Conservation (phyloP, 2,888 invertebrate species). For the Toxonevra muliebris region DNA sequence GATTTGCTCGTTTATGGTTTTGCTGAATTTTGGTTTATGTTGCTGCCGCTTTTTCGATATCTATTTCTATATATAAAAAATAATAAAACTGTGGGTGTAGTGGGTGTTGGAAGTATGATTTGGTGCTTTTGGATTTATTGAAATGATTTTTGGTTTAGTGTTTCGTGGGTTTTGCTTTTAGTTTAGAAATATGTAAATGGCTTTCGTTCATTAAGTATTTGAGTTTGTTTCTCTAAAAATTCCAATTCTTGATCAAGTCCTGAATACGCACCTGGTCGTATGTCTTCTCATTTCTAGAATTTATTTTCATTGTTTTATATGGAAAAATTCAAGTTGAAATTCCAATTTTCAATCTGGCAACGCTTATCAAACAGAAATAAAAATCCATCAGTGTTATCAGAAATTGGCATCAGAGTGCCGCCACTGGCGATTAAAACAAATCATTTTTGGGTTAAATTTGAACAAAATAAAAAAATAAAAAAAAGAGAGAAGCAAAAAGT, state of each 20-base stretch:
- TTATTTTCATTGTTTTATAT: too few species aligned
- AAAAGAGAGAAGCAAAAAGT: slow-evolving; percentile 23
- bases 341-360: slow-evolving; percentile 20
- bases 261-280: too few species aligned
- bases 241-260: too few species aligned
- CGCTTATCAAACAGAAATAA: slow-evolving; percentile 54
- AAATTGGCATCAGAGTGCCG: slow-evolving; percentile 53
- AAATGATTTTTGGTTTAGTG: neutral
- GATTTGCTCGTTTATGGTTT: slow-evolving; percentile 15
- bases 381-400: slow-evolving; percentile 58
- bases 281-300: too few species aligned
- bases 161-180: slow-evolving; percentile 3
- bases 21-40: slow-evolving; percentile 2
- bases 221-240: too few species aligned
- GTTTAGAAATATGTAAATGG: neutral
- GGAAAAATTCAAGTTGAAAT: too few species aligned
- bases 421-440: slow-evolving; percentile 48
- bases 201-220: too few species aligned
- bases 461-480: slow-evolving; percentile 28
- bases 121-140: neutral
- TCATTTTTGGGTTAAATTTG: slow-evolving; percentile 43
- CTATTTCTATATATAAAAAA: neutral
- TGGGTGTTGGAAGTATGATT: neutral
- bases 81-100: neutral
- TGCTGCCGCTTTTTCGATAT: slow-evolving; percentile 3